These are phyloP conservation scores for Sebastes minor DNA, from an alignment of 2,797 vertebrate species.

Conservation along the genomic window DNA sequence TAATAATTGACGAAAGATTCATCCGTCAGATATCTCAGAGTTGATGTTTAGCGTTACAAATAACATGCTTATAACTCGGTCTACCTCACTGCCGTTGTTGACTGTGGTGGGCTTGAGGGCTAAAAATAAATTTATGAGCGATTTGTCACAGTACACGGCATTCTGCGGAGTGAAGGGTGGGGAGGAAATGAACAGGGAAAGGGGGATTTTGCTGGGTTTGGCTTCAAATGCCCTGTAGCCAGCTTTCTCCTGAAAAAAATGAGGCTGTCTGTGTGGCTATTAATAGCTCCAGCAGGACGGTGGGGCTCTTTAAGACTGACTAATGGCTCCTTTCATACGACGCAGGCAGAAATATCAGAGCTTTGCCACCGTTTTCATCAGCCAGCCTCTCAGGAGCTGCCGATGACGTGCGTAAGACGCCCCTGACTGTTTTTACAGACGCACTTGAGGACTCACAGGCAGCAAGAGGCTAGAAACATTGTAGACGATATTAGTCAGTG, in stretches of 20 bases:
- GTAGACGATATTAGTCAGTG: slow-evolving; percentile 49
- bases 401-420: slow-evolving; percentile 59
- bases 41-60: background rate
- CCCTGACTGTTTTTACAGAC: slow-evolving; percentile 56
- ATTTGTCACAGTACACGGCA: slow-evolving; percentile 59
- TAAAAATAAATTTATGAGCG: slow-evolving; percentile 66
- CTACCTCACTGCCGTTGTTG: background rate
- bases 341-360: slow-evolving; percentile 53
- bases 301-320: slow-evolving; percentile 62
- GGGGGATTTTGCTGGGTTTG: slow-evolving; percentile 48
- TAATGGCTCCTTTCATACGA: slow-evolving; percentile 59
- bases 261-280: slow-evolving; percentile 55
- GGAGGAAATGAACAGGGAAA: slow-evolving; percentile 78
- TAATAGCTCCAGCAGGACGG: slow-evolving; percentile 64
- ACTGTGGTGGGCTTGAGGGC: slow-evolving; percentile 3
- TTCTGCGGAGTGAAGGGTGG: slow-evolving; percentile 69
- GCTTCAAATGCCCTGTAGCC: slow-evolving; percentile 19
- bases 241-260: slow-evolving; percentile 38
- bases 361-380: slow-evolving; percentile 61
- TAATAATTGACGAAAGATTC: slow-evolving; percentile 42
- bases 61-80: background rate
- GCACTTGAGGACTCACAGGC: slow-evolving; percentile 23
- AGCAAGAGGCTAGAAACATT: slow-evolving; percentile 17
- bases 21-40: slow-evolving; percentile 3
- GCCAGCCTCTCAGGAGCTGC: slow-evolving; percentile 33